Conservation (phyloP, 2,888 invertebrate genomes). For the Coleophora flavipennella region DNA sequence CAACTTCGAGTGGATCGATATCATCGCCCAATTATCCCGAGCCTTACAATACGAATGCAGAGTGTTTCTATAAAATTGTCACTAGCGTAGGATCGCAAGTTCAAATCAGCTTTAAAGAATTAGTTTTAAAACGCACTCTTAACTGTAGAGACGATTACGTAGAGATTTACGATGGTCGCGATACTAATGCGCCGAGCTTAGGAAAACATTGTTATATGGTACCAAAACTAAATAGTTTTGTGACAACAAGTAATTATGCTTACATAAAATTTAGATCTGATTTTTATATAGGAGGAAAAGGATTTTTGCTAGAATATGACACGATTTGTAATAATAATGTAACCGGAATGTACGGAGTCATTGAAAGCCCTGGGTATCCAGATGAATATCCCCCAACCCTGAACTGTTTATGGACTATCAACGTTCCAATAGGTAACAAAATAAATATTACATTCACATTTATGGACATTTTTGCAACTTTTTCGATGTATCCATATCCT, state of each 20-base stretch:
- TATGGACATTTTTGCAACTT: constrained; percentile 68
- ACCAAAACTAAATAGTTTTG: constrained; percentile 52
- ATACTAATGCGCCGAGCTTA: constrained; percentile 62
- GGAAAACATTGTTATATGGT: constrained; percentile 76
- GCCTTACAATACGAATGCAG: constrained; percentile 77
- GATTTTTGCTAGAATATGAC: constrained; percentile 84
- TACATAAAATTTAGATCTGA: constrained; percentile 83
- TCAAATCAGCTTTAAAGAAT: constrained; percentile 76
- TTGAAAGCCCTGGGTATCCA: constrained; percentile 92
- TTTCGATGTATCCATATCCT: constrained; percentile 8
- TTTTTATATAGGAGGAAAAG: constrained; percentile 74
- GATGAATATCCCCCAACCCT: constrained; percentile 71
- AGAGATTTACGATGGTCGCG: constrained; percentile 79
- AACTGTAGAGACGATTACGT: constrained; percentile 79
- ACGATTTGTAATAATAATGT: constrained; percentile 79
- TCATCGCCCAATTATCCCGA: constrained; percentile 90
- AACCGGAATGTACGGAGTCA: constrained; percentile 79
- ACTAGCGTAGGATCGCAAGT: constrained; percentile 82
- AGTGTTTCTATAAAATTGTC: constrained; percentile 86
- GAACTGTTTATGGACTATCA: constrained; percentile 85
- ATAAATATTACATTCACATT: constrained; percentile 88
- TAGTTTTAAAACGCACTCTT: constrained; percentile 76
- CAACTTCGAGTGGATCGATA: constrained; percentile 79
- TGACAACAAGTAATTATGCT: constrained; percentile 75
- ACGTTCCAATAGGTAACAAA: constrained; percentile 82